Evolutionary conservation across 2,888 invertebrate species (phyloP).

Genomic region (Lapara coniferarum): DNA sequence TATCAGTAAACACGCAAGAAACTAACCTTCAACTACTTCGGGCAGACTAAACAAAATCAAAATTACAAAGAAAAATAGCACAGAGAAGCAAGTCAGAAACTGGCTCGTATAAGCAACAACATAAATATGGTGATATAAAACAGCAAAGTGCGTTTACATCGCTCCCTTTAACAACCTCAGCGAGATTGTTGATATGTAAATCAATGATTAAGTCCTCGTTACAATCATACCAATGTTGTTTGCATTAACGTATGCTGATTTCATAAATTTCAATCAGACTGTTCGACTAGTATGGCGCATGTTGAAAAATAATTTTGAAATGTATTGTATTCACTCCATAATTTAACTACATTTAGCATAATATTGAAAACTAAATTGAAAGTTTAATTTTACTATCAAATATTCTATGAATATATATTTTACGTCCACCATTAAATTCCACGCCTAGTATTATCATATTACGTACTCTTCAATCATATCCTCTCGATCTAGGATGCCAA

Average conservation of each 20-base stretch:
- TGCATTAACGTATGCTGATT: background rate
- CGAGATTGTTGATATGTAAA: conserved; percentile 8
- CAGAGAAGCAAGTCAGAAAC: background rate
- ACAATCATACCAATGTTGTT: too few species aligned
- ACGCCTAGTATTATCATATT: too few species aligned
- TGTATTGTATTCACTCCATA: background rate
- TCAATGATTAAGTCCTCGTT: background rate
- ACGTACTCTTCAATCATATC: too few species aligned
- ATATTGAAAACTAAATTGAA: too few species aligned
- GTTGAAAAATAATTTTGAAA: background rate
- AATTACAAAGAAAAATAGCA: conserved; percentile 1
- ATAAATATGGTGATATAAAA: background rate
- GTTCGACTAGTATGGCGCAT: background rate
- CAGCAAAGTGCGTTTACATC: background rate
- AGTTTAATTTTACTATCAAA: background rate
- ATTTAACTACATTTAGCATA: background rate
- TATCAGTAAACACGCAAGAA: background rate
- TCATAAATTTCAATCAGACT: background rate
- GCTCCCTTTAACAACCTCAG: background rate
- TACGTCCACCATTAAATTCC: too few species aligned
- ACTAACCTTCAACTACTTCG: conserved; percentile 1
- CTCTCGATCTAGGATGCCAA: too few species aligned
- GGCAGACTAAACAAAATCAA: conserved; percentile 2
- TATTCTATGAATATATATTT: too few species aligned
- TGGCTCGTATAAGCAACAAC: background rate